Base-by-base conservation (phyloP, 2,797 vertebrate species). In the Enteromius thamalakanensis region DNA sequence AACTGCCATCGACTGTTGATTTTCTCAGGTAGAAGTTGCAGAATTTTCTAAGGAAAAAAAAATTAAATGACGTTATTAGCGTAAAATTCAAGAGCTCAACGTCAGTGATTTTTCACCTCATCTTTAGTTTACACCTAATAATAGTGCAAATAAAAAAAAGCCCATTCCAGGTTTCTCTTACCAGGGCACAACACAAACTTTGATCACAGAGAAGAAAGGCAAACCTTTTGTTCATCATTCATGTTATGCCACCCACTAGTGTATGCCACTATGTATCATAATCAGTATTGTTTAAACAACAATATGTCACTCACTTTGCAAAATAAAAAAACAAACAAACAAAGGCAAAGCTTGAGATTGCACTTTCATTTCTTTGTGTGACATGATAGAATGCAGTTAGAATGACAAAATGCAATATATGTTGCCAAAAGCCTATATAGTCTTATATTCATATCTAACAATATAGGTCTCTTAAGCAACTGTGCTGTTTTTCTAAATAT, bases 1-100 rank as follows among this genome's bases (percentile, higher is more conserved):
- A 98, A 99, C 95, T 99, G 98, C 98, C 98, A 99, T 91, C 97
- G 95, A 92, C 93, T 97, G 95, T 97, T 97, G 95, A 99, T 98
- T 93, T 96, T 97, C 93, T 99, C 98, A 67, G 98, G 98, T 90
- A 99, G 96, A 88, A 97, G 96, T 88, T 99, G 98, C 82, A 99
- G 92, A 94, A 99, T 98, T 97, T 98, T 99, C 98, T 99, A 92
- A 75, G 91, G 88, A 92, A 89, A 88, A 92, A 87, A 91, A 37
- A 37, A 37, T 65, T 0, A 45, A 21, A 45, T 29, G 26, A 29
- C 40, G 77, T n/a, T 51, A 45, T 11, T n/a, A 78, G 29, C 49
- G 55, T 23, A 47, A 23, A 32, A 32, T n/a, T 3, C 51, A 29
- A 76, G 21, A 23, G 26, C 23, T 53, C 45, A 32, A 55, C 34